These are phyloP conservation scores for Diarsia dahlii DNA, from an alignment of 2,888 invertebrate species.

Conservation along the genomic window DNA sequence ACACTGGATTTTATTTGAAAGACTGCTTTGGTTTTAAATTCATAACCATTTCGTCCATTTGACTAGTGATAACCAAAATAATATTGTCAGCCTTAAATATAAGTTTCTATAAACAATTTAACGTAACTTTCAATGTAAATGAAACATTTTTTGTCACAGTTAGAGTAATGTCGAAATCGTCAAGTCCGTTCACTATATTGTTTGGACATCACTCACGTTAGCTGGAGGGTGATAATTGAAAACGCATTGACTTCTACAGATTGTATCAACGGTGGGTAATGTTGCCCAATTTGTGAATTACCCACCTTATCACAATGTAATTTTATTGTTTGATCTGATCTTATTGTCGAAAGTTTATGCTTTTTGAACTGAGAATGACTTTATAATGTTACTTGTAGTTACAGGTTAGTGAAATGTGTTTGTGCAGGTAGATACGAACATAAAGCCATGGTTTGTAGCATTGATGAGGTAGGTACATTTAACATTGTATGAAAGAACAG, in stretches of 20 bases:
- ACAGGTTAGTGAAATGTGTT: neutral
- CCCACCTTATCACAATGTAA: conserved; percentile 58
- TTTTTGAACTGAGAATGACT: conserved; percentile 49
- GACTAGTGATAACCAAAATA: neutral
- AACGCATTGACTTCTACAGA: conserved; percentile 73
- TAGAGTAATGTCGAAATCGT: conserved; percentile 52
- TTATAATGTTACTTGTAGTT: conserved; percentile 26
- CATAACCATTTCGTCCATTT: neutral
- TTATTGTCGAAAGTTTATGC: conserved; percentile 26
- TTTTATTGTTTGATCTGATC: conserved; percentile 66
- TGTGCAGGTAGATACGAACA: neutral
- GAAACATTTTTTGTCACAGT: conserved; percentile 23
- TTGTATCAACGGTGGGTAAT: conserved; percentile 59
- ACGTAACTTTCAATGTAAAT: conserved; percentile 21
- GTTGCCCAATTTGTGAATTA: conserved; percentile 56
- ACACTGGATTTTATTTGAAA: neutral
- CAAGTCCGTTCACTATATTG: conserved; percentile 75
- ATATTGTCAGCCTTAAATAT: neutral
- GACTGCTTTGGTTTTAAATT: neutral
- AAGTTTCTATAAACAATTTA: neutral
- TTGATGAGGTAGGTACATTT: neutral
- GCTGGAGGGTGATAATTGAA: conserved; percentile 83
- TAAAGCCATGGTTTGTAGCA: neutral
- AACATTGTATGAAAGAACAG: conserved; percentile 1
- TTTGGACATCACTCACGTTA: conserved; percentile 80